These are phyloP conservation scores for Scaptomyza polygonia DNA, from an alignment of 2,888 invertebrate species.

Conservation along the genomic window DNA sequence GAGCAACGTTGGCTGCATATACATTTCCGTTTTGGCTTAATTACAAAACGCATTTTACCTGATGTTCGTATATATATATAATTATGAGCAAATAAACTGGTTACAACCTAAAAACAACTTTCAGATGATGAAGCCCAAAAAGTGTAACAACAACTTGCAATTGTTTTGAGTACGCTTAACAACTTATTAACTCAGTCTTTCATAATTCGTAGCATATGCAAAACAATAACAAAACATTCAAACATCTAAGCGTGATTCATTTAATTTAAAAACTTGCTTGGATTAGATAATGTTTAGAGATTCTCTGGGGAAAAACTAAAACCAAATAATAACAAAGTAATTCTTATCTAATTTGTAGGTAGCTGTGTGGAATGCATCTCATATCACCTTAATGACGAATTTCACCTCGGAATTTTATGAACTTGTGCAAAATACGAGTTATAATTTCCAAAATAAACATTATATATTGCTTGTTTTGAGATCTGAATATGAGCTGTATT, in stretches of 20 bases:
- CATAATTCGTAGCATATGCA: conserved; percentile 44
- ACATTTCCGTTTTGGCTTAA: conserved; percentile 59
- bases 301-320: conserved; percentile 5
- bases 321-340: background rate
- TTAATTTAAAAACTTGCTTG: background rate
- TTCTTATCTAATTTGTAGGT: conserved; percentile 22
- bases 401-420: background rate
- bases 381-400: background rate
- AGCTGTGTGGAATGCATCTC: background rate
- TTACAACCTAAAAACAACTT: conserved; percentile 55
- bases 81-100: conserved; percentile 64
- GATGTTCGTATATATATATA: conserved; percentile 24
- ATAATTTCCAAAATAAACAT: background rate
- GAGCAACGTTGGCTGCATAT: conserved; percentile 24
- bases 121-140: conserved; percentile 68
- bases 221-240: conserved; percentile 29
- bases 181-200: conserved; percentile 45
- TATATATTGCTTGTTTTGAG: background rate
- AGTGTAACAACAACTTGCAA: conserved; percentile 56
- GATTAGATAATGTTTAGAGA: background rate
- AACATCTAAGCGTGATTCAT: background rate
- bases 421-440: background rate
- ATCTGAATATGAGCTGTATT: background rate
- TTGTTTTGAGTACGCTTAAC: conserved; percentile 54
- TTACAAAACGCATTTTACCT: conserved; percentile 62